phyloP scores from a whole-genome alignment of 2,888 invertebrate genomes.

The Rhagium mordax region DNA sequence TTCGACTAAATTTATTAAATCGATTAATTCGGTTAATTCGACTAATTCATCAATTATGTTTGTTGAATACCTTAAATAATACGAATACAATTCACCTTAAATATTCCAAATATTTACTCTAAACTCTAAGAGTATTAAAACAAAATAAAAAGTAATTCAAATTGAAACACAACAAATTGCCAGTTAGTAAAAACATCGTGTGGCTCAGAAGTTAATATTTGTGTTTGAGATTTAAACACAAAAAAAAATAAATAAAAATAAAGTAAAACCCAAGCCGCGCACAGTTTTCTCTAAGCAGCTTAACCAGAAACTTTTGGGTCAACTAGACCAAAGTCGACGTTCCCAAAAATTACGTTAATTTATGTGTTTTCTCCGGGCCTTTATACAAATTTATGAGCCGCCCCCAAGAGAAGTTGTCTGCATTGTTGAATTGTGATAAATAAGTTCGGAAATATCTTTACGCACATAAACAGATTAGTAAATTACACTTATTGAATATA shows the following conservation, averaged over 20 bases:
- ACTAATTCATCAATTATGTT: too few relatives aligned
- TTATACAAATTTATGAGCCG: conserved; percentile 42
- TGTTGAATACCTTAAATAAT: too few relatives aligned
- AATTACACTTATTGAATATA: not conserved
- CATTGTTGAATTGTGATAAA: conserved; percentile 40
- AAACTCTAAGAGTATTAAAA: too few relatives aligned
- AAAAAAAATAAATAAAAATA: not conserved
- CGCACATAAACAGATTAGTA: conserved; percentile 40
- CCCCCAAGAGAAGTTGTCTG: conserved; percentile 11
- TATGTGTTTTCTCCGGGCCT: conserved; percentile 39
- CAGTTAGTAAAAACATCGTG: too few relatives aligned
- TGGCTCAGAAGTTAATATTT: not conserved
- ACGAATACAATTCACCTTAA: too few relatives aligned
- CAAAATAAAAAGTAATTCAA: too few relatives aligned
- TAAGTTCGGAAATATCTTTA: conserved; percentile 32
- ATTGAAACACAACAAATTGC: too few relatives aligned
- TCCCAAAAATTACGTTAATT: conserved; percentile 46
- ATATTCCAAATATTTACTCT: too few relatives aligned
- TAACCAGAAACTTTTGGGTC: conserved; percentile 41
- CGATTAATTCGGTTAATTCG: too few relatives aligned
- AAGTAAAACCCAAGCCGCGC: not conserved
- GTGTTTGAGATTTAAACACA: not conserved
- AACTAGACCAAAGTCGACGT: conserved; percentile 37
- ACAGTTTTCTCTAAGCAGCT: not conserved
- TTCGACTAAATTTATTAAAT: too few relatives aligned